These are phyloP conservation scores for Cacoxenus indagator DNA, from an alignment of 2,888 invertebrate species.

Conservation along the genomic window DNA sequence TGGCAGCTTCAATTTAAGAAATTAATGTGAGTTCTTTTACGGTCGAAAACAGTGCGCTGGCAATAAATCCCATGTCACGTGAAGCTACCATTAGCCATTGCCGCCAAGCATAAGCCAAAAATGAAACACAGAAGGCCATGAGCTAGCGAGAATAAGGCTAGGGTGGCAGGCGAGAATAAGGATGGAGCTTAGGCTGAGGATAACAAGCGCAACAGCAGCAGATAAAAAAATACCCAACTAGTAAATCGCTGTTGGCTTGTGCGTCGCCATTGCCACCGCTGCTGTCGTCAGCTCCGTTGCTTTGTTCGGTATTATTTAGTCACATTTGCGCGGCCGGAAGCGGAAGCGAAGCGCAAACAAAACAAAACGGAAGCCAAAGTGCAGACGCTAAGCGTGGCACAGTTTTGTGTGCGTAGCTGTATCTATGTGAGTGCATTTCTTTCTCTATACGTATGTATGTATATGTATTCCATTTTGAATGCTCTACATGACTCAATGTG, in stretches of 20 bases:
- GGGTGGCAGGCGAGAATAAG: too few species aligned
- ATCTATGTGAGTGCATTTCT: not conserved
- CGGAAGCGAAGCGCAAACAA: constrained; percentile 48
- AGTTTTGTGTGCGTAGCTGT: not conserved
- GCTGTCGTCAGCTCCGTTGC: not conserved
- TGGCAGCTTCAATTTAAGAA: constrained; percentile 48
- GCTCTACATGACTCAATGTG: too few species aligned
- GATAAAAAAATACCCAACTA: too few species aligned
- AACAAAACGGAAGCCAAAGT: constrained; percentile 42
- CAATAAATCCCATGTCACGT: constrained; percentile 48
- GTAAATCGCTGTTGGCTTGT: too few species aligned
- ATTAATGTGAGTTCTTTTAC: constrained; percentile 49
- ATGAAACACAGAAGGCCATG: too few species aligned
- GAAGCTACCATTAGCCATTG: constrained; percentile 36
- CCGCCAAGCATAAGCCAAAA: too few species aligned
- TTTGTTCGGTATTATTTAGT: not conserved
- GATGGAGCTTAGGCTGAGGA: not conserved
- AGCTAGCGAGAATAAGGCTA: too few species aligned
- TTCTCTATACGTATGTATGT: not conserved
- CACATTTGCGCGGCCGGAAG: constrained; percentile 38
- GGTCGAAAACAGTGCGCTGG: constrained; percentile 34
- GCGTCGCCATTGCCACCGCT: not conserved
- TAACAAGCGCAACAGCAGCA: not conserved
- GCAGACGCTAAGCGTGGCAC: constrained; percentile 35
- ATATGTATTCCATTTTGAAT: not conserved